Conservation (phyloP, 2,888 invertebrate genomes). For the Phragmatobia fuliginosa region DNA sequence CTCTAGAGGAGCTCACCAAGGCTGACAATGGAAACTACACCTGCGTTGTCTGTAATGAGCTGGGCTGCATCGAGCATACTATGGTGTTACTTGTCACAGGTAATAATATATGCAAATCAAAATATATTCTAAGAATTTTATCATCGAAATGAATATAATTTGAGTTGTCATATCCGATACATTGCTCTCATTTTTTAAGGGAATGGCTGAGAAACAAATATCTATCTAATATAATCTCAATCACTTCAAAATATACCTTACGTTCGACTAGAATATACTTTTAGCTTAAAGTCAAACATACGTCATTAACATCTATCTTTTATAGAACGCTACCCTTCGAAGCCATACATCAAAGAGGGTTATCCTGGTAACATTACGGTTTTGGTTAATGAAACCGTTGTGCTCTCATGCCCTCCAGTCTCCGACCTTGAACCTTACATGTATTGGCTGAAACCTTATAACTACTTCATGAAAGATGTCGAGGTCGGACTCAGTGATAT, state of each 20-base stretch:
- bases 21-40: slow-evolving; percentile 95
- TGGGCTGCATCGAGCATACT: slow-evolving; percentile 92
- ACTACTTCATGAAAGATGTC: slow-evolving; percentile 70
- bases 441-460: slow-evolving; percentile 90
- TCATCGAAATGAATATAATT: neutral
- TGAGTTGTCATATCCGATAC: neutral
- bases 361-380: slow-evolving; percentile 94
- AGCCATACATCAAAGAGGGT: slow-evolving; percentile 93
- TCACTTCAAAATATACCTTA: neutral
- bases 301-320: slow-evolving; percentile 38
- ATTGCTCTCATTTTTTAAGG: no score
- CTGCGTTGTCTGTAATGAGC: slow-evolving; percentile 93
- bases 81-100: slow-evolving; percentile 91
- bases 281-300: neutral
- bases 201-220: no score
- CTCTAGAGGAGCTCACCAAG: slow-evolving; percentile 93
- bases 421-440: slow-evolving; percentile 94
- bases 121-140: neutral
- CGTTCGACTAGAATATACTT: neutral
- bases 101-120: slow-evolving; percentile 75
- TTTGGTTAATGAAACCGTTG: slow-evolving; percentile 89
- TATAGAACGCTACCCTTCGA: slow-evolving; percentile 93
- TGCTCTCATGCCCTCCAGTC: slow-evolving; percentile 92
- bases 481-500: slow-evolving; percentile 79
- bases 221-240: no score